Percentiles rank a stretch among this genome's conserved stretches.
phyloP scores from a whole-genome alignment of 2,797 vertebrate genomes.

The Pteronotus mesoamericanus region DNA sequence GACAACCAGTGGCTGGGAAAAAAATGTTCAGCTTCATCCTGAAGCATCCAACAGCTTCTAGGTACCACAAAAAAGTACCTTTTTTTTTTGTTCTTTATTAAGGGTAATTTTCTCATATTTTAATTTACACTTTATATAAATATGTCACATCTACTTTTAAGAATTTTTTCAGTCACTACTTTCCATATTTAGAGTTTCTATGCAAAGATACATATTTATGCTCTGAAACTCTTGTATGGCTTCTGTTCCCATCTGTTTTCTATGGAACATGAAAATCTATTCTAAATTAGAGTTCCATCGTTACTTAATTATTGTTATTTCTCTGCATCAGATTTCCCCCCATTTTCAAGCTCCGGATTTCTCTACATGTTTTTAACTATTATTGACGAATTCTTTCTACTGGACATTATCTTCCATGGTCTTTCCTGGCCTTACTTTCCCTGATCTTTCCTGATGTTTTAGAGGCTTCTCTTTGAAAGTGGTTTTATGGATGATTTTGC shows the following conservation, averaged over 20 bases:
- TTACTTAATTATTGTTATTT: not conserved
- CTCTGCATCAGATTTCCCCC: not conserved
- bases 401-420: not conserved
- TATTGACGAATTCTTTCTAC: not conserved
- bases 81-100: not conserved
- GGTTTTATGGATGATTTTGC: not conserved
- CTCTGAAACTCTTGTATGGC: not conserved
- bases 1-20: slow-evolving; percentile 97
- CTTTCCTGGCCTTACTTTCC: not conserved
- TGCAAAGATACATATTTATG: not conserved
- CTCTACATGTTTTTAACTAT: not conserved
- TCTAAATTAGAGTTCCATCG: not conserved
- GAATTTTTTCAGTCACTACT: not conserved
- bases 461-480: not conserved
- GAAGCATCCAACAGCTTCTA: not conserved
- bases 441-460: too few relatives aligned
- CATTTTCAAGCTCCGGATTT: not conserved
- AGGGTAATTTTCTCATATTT: not conserved
- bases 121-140: not conserved
- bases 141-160: not conserved
- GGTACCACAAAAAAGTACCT: not conserved
- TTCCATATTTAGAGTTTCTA: not conserved
- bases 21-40: slow-evolving; percentile 93
- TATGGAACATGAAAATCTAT: not conserved
- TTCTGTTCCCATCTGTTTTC: not conserved